Base-by-base conservation (phyloP, 2,113 vertebrate genomes). In the Nestor notabilis region DNA sequence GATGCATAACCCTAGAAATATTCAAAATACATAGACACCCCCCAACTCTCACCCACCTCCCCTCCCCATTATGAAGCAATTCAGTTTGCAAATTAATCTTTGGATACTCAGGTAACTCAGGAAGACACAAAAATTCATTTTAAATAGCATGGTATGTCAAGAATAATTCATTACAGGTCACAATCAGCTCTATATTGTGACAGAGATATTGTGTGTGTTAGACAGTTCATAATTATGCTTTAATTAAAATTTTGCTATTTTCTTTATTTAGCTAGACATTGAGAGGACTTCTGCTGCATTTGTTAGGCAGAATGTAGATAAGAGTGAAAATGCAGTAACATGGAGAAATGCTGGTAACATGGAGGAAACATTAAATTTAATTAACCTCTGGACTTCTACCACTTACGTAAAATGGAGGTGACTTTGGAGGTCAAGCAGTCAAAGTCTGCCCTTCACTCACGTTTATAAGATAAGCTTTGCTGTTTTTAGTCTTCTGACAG, bases 41-140 rank as follows among this genome's bases (percentile, higher is more conserved):
- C 1, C 6, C 23, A 58, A n/a, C 5, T n/a, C n/a, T 5, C 61
- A 6, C 1, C 7, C 3, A 3, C 1, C 4, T 3, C 5, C 2
- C 35, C 15, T 21, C 4, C 4, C 5, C 3, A 0, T 29, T 60
- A 85, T 55, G n/a, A 68, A 78, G 11, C 2, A 52, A 60, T 76
- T 64, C 4, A 35, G 12, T 74, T 79, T 78, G 4, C 1, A 85
- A 21, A 68, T 68, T 46, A 74, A 46, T 44, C 37, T 58, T 71
- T 79, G 23, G 4, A 5, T 20, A 24, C 20, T 58, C 43, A 60
- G 8, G 11, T 46, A 50, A 18, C 23, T 43, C 17, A 52, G 15
- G 17, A 86, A 94, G 39, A 58, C 12, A 46, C 20, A 25, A 83
- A 31, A 64, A 47, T 47, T 88, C 9, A 17, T 35, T 91, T 29